Base-by-base conservation (phyloP, 2,797 vertebrate species). In the Gallinago nigripennis region DNA sequence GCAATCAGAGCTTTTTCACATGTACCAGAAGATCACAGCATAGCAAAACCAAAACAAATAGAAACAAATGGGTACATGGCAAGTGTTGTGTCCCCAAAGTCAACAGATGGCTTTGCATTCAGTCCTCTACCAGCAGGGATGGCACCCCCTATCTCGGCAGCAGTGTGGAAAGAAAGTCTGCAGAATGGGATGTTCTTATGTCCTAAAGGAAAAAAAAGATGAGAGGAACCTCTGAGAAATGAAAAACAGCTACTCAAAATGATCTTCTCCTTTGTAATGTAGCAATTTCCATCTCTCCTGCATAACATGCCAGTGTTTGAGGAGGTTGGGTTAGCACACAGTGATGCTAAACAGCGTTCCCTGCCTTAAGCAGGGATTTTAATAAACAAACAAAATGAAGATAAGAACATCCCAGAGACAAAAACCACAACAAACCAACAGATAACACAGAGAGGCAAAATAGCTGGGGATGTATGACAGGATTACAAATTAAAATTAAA, bases 1-100 rank as follows among this genome's bases (percentile, higher is more conserved):
- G 66, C 68, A 91, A 95, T 93, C 65, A 81, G 70, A 92, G 79
- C 83, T 94, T 81, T 91, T n/a, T 75, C 88, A 84, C 50, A 37
- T 23, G 43, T 75, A 89, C 21, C 90, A 95, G 90, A 71, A 94
- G 97, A 94, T 78, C 73, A 84, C 78, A 79, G 68, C 48, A 24
- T 25, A 39, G 43, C 39, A 51, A 70, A 91, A 87, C 4, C 31
- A 66, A 81, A 86, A 33, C 1, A 2, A 60, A 60, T 2, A 27
- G 31, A 64, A 81, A 35, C 23, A 60, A 65, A 41, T 1, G 19
- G 16, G 11, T 83, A 30, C 27, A 31, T 3, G 7, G 25, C n/a
- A 68, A 53, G 8, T 7, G 39, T 4, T 71, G 3, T 24, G 24
- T 66, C 43, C 46, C 39, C 60, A 66, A 7, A 63, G 12, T 21